A percentile compares a stretch with the other conserved stretches of the same genome.
phyloP scores from a whole-genome alignment of 2,113 vertebrate genomes.

The Alethe diademata region DNA sequence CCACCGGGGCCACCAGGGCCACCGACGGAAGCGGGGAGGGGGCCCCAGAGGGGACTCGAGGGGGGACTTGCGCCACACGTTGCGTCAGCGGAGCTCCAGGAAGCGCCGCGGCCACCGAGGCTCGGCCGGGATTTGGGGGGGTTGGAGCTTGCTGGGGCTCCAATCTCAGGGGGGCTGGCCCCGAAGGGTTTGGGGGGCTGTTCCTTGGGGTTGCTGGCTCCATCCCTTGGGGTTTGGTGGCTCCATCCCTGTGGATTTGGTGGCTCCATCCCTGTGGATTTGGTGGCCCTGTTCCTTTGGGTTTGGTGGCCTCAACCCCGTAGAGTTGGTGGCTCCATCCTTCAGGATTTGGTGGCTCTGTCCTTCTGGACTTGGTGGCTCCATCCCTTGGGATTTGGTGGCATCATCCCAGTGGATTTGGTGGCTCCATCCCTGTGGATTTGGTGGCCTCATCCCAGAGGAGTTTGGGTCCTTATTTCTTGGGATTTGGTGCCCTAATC shows the following conservation, averaged over 20 bases:
- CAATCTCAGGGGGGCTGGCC: neutral
- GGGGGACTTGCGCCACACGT: neutral
- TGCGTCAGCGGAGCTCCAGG: neutral
- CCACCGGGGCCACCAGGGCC: neutral
- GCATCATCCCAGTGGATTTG: too few relatives aligned
- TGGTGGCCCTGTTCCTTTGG: too few relatives aligned
- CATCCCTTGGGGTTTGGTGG: neutral
- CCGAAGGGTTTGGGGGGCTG: too few relatives aligned
- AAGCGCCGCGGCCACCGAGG: neutral
- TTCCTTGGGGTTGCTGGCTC: neutral
- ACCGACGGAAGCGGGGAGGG: neutral
- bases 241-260: too few relatives aligned
- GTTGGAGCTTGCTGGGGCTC: neutral
- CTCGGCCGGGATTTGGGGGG: neutral
- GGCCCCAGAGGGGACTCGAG: neutral
- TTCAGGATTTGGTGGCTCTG: neutral
- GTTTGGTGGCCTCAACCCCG: rapidly evolving
- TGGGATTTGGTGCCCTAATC: too few relatives aligned
- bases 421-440: neutral
- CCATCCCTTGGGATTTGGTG: neutral
- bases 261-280: neutral
- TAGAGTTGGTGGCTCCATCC: neutral
- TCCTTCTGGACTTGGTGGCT: neutral
- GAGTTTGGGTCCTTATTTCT: too few relatives aligned
- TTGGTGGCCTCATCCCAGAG: too few relatives aligned